These are phyloP conservation scores for Epicauta chinensis DNA, from an alignment of 1,140 invertebrate genomes.

Conservation along the genomic window DNA sequence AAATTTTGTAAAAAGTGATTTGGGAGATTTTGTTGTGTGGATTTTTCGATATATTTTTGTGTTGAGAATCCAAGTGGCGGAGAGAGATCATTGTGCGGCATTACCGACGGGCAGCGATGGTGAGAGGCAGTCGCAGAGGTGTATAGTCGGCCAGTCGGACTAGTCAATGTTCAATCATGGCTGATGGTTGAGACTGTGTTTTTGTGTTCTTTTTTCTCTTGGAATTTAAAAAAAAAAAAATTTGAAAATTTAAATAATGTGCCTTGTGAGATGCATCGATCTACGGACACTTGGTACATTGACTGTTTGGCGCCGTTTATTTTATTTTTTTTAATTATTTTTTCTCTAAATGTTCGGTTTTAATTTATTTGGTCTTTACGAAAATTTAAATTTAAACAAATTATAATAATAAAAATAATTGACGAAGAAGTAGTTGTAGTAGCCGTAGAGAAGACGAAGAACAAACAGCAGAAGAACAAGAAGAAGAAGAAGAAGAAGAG, in stretches of 20 bases:
- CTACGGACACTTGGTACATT: slow-evolving; percentile 56
- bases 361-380: too few species aligned
- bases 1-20: slow-evolving; percentile 37
- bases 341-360: slow-evolving; percentile 43
- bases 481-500: too few species aligned
- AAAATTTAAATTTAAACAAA: too few species aligned
- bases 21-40: not conserved
- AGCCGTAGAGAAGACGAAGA: too few species aligned
- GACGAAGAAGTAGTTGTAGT: too few species aligned
- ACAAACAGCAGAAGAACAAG: too few species aligned
- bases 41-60: not conserved
- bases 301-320: slow-evolving; percentile 46
- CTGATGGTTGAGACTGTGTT: slow-evolving; percentile 54
- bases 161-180: slow-evolving; percentile 57
- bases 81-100: slow-evolving; percentile 58
- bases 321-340: slow-evolving; percentile 36
- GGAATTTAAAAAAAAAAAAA: too few species aligned
- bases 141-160: slow-evolving; percentile 48
- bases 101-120: slow-evolving; percentile 58
- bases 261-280: slow-evolving; percentile 58
- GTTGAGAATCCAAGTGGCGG: too few species aligned
- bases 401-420: too few species aligned
- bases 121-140: slow-evolving; percentile 51
- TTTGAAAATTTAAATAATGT: slow-evolving; percentile 53
- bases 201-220: slow-evolving; percentile 7